Evolutionary conservation across 2,888 invertebrate species (phyloP).

Genomic region (Hermodice carunculata): DNA sequence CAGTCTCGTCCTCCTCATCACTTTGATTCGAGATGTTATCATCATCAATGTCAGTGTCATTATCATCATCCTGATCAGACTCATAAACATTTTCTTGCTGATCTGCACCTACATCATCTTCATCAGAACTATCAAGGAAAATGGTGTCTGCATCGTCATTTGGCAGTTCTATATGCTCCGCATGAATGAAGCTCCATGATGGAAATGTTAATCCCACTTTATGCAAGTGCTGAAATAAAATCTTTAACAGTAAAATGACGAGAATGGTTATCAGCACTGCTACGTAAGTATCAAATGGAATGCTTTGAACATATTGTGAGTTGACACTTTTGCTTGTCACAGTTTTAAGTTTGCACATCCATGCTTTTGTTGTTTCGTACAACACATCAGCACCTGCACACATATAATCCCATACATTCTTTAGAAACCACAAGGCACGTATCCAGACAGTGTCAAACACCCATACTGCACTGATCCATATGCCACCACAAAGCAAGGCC

Average conservation of each 20-base stretch:
- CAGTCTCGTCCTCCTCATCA: neutral
- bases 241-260: neutral
- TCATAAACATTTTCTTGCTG: neutral
- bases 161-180: neutral
- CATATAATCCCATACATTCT: no score
- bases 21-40: no score
- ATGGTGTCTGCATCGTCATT: neutral
- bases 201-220: slow-evolving; percentile 9
- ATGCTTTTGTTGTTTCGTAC: no score
- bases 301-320: no score
- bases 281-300: neutral
- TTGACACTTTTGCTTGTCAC: no score
- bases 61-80: neutral
- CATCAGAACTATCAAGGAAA: slow-evolving; percentile 15
- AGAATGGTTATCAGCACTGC: neutral
- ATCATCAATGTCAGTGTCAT: no score
- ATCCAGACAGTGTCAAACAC: no score
- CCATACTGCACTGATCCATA: no score
- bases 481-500: no score
- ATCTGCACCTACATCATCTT: slow-evolving; percentile 3
- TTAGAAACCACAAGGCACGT: no score
- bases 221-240: slow-evolving; percentile 1
- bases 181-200: neutral
- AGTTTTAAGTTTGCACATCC: no score
- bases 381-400: no score